phyloP scores from a whole-genome alignment of 2,113 vertebrate genomes.

The Climacteris rufus region DNA sequence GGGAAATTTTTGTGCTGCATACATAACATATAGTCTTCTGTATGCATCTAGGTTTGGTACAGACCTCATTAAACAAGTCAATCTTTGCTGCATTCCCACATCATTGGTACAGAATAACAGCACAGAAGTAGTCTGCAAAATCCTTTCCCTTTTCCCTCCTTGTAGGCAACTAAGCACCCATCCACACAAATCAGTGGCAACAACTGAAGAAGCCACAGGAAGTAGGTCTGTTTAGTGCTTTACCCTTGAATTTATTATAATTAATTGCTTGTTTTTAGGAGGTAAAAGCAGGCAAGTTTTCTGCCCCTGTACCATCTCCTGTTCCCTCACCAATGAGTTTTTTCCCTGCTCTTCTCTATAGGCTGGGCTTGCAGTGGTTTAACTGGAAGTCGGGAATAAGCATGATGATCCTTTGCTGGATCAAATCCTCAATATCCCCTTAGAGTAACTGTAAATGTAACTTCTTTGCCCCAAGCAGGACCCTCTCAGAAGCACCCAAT shows the following conservation, averaged over 20 bases:
- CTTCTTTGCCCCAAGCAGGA: not conserved
- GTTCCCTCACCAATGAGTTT: not conserved
- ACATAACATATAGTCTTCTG: not conserved
- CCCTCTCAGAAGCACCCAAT: not conserved
- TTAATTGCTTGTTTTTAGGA: not conserved
- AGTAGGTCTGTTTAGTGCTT: not conserved
- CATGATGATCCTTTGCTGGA: not conserved
- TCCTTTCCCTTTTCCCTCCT: not conserved
- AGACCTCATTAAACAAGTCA: slow-evolving; percentile 39
- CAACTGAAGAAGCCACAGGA: not conserved
- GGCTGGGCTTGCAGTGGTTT: not conserved
- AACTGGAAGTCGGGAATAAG: not conserved
- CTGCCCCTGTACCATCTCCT: not conserved
- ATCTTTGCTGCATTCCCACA: not conserved
- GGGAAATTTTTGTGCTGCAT: not conserved
- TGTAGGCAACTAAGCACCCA: not conserved
- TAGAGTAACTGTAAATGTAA: not conserved
- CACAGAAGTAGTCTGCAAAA: slow-evolving; percentile 14
- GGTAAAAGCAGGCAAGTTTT: not conserved
- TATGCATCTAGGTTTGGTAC: not conserved
- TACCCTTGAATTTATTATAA: not conserved
- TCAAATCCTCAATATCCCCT: rapidly evolving
- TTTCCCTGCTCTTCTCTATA: not conserved
- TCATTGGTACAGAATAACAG: not conserved
- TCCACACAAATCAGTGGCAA: not conserved